phyloP scores from a whole-genome alignment of 2,113 vertebrate species.

The Hipposideros armiger region DNA sequence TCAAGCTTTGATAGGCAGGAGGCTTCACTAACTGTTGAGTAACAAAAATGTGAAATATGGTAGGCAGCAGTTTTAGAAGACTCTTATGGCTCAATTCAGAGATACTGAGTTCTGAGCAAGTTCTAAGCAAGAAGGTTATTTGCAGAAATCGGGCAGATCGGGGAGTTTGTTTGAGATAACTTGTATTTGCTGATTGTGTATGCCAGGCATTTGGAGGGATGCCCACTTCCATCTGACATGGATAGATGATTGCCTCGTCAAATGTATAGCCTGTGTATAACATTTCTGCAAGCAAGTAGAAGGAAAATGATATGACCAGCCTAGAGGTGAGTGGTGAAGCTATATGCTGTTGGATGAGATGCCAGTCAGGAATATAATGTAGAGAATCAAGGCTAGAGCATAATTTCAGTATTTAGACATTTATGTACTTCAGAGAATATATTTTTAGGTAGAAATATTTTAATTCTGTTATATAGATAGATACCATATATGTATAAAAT shows the following conservation, averaged over 20 bases:
- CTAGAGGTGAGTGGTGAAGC: not conserved
- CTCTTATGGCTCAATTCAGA: not conserved
- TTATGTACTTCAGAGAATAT: constrained; percentile 27
- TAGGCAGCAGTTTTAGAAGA: constrained; percentile 19
- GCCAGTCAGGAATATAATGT: not conserved
- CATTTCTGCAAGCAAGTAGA: not conserved
- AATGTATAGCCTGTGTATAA: not conserved
- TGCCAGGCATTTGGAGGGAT: not conserved
- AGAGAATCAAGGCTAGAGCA: not conserved
- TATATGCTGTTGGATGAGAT: not conserved
- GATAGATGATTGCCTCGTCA: not conserved
- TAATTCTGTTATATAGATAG: not conserved
- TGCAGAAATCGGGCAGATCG: not conserved
- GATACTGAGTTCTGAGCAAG: not conserved
- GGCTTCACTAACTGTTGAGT: constrained; percentile 29
- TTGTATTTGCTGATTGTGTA: not conserved
- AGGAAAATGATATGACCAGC: not conserved
- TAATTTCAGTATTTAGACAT: not conserved
- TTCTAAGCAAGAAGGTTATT: not conserved
- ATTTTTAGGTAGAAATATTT: constrained; percentile 33
- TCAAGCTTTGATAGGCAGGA: not conserved
- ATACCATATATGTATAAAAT: not conserved
- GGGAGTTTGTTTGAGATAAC: constrained; percentile 17
- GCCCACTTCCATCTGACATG: not conserved
- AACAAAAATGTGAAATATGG: constrained; percentile 34